Evolutionary conservation across 2,888 invertebrate genomes (phyloP).

Genomic region (Brenthis ino): DNA sequence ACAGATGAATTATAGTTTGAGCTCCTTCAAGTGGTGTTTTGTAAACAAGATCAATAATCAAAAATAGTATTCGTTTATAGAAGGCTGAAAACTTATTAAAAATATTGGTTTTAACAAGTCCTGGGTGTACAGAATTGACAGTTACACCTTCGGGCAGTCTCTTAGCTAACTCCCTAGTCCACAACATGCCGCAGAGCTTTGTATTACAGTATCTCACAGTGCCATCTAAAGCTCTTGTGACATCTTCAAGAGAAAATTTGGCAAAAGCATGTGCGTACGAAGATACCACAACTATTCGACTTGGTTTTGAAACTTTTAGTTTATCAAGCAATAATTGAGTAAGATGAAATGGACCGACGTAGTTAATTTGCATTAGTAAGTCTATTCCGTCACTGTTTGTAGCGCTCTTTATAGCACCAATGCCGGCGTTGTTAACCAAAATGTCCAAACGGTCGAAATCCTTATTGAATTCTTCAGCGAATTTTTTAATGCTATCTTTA

Average conservation of each 20-base stretch:
- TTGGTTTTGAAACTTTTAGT: slow-evolving; percentile 62
- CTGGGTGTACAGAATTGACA: slow-evolving; percentile 92
- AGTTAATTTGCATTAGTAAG: slow-evolving; percentile 85
- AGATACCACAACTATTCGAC: slow-evolving; percentile 71
- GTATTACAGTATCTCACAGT: slow-evolving; percentile 62
- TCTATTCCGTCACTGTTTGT: slow-evolving; percentile 84
- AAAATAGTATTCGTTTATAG: slow-evolving; percentile 71
- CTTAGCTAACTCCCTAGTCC: slow-evolving; percentile 67
- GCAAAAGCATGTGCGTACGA: slow-evolving; percentile 59
- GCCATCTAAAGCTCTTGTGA: slow-evolving; percentile 39
- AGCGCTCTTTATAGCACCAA: slow-evolving; percentile 56
- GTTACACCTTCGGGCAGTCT: slow-evolving; percentile 82
- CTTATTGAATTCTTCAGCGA: slow-evolving; percentile 82
- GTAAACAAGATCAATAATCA: slow-evolving; percentile 83
- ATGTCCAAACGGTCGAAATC: slow-evolving; percentile 80
- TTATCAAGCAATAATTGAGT: slow-evolving; percentile 84
- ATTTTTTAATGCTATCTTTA: slow-evolving; percentile 78
- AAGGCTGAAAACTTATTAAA: slow-evolving; percentile 82
- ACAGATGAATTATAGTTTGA: slow-evolving; percentile 88
- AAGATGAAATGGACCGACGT: slow-evolving; percentile 87
- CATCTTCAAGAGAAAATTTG: slow-evolving; percentile 72
- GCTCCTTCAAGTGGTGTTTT: slow-evolving; percentile 89
- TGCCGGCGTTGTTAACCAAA: slow-evolving; percentile 85
- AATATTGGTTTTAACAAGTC: slow-evolving; percentile 89
- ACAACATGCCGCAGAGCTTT: slow-evolving; percentile 68